These are phyloP conservation scores for Trissonchulus latispiculum DNA, from an alignment of 2,888 invertebrate species.

Conservation along the genomic window DNA sequence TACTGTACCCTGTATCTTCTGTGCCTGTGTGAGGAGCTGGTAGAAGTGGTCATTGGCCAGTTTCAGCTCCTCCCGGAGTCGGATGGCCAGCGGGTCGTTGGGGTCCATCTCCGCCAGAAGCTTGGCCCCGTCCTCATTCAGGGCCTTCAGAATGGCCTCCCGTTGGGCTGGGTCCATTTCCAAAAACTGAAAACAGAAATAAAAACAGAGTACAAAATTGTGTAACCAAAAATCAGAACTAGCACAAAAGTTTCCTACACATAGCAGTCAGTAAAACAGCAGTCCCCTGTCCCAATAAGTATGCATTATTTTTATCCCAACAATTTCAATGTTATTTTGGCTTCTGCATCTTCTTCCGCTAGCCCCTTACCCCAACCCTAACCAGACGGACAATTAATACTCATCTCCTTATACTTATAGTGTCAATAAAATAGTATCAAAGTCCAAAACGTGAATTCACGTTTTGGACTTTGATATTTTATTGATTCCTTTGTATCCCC, in stretches of 20 bases:
- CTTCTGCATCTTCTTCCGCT: too few relatives aligned
- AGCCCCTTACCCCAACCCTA: too few relatives aligned
- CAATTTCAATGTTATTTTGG: too few relatives aligned
- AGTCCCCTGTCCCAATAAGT: too few relatives aligned
- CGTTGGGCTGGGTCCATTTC: conserved; percentile 89
- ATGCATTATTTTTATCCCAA: neutral
- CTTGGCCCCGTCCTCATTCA: conserved; percentile 92
- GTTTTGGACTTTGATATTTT: too few relatives aligned
- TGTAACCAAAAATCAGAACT: conserved; percentile 1
- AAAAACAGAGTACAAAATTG: neutral
- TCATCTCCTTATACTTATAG: too few relatives aligned
- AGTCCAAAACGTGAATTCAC: too few relatives aligned
- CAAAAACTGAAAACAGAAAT: conserved; percentile 57
- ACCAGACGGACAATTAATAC: too few relatives aligned
- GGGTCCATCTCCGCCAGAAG: conserved; percentile 85
- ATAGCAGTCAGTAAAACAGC: too few relatives aligned
- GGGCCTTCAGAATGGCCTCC: conserved; percentile 76
- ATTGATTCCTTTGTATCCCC: too few relatives aligned
- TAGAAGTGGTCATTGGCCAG: conserved; percentile 21
- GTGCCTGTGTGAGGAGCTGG: conserved; percentile 11
- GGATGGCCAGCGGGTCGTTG: conserved; percentile 74
- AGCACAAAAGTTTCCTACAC: too few relatives aligned
- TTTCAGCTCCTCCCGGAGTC: conserved; percentile 70
- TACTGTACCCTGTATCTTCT: too few relatives aligned
- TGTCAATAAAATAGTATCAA: neutral